Evolutionary conservation across 2,797 vertebrate species (phyloP).

Genomic region (Micromesistius poutassou): DNA sequence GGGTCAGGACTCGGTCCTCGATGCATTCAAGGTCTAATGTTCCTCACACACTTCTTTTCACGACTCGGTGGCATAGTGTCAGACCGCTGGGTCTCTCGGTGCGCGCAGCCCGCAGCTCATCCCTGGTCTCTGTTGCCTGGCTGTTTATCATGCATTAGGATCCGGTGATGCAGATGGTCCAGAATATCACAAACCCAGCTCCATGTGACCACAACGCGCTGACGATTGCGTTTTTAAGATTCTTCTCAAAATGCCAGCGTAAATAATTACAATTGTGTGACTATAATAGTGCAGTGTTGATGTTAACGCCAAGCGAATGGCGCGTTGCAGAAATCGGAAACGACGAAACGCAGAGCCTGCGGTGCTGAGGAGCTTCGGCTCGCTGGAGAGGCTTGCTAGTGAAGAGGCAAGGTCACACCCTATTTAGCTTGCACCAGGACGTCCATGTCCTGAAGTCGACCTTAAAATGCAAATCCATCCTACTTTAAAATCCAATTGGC

Average conservation of each 20-base stretch:
- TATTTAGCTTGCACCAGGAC: neutral
- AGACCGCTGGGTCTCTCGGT: conserved; percentile 11
- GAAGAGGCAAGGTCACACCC: neutral
- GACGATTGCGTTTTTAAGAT: neutral
- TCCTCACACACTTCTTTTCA: conserved; percentile 40
- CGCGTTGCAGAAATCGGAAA: neutral
- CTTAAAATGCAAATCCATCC: neutral
- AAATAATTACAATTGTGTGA: neutral
- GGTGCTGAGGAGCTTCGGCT: neutral
- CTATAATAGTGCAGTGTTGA: neutral
- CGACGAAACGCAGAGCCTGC: neutral
- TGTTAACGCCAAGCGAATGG: neutral
- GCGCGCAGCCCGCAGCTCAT: conserved; percentile 32
- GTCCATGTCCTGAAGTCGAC: neutral
- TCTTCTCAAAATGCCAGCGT: neutral
- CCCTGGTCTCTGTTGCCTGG: neutral
- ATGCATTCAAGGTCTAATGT: conserved; percentile 63
- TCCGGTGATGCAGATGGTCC: conserved; percentile 3
- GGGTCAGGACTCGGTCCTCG: conserved; percentile 52
- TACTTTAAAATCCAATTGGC: neutral
- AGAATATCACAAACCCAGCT: neutral
- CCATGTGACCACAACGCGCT: conserved; percentile 2
- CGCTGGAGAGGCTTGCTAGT: neutral
- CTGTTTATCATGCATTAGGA: neutral
- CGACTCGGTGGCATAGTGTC: conserved; percentile 44